Base-by-base conservation (phyloP, 2,888 invertebrate species). In the Leucozona laternaria region DNA sequence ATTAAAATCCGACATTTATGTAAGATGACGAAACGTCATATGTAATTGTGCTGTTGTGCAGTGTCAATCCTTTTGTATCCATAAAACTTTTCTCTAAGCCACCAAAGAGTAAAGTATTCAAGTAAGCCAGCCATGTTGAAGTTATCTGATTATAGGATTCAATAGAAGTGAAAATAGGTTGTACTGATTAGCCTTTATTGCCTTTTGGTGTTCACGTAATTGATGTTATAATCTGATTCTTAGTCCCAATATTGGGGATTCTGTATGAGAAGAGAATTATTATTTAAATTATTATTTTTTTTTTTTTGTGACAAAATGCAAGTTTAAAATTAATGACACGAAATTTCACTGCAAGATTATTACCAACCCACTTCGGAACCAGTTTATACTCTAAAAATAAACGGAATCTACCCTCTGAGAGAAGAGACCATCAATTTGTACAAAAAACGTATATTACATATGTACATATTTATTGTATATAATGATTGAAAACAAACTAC, bases 241-340 rank as follows among this genome's bases (percentile, higher is more conserved):
- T 93, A 94, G 93, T 90, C 94, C 94, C 93, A 93, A 93, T 92
- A 94, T 94, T 93, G 93, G 93, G 90, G 93, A 94, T 93, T 94
- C 94, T 94, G 89, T 7, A 90, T 48, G 40, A 37, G 57, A 80
- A 89, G 58, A 88, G 84, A 50, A 28, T 43, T 37, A 68, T 66
- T 48, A 37, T 20, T 20, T 64, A 50, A 25, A 48, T 55, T 28
- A 45, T 50, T 3, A 22, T n/a, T n/a, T 8, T 68, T 11, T 17
- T 22, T 7, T 13, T 3, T 34, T 45, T 4, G 11, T 43, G 64
- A 3, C 37, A 28, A 71, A 53, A 37, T 57, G 20, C 57, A 31
- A 8, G 48, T 3, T 43, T 45, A 17, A 73, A 79, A 17, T 11
- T 8, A 57, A 40, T 25, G 28, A 57, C 58, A 75, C 34, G 40